Conservation (phyloP, 1,140 invertebrate genomes). For the Archivesica marissinica region DNA sequence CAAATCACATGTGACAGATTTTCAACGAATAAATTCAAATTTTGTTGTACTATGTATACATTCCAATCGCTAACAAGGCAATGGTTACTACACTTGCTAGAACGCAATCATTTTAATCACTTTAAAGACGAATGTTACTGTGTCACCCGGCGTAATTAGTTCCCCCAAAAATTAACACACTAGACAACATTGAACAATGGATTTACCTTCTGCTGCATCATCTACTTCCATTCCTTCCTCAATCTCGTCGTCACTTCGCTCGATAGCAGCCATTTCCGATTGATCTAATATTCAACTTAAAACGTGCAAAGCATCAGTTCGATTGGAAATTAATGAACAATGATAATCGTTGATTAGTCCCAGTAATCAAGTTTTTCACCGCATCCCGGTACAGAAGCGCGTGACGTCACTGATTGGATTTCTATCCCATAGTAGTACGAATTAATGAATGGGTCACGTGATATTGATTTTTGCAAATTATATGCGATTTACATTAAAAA, state of each 20-base stretch:
- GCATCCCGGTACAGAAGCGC: slow-evolving; percentile 30
- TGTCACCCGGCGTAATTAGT: slow-evolving; percentile 31
- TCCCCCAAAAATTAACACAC: slow-evolving; percentile 41
- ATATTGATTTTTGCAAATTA: slow-evolving; percentile 51
- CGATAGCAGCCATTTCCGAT: slow-evolving; percentile 24
- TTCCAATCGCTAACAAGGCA: neutral
- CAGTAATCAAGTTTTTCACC: slow-evolving; percentile 18
- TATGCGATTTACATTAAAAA: slow-evolving; percentile 34
- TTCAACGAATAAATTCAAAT: neutral
- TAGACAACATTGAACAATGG: too few species aligned
- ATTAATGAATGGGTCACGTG: slow-evolving; percentile 50
- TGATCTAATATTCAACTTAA: neutral
- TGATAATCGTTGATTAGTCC: slow-evolving; percentile 12
- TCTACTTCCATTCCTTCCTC: slow-evolving; percentile 64
- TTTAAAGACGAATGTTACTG: neutral
- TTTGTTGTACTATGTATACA: neutral
- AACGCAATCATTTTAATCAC: neutral
- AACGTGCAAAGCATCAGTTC: neutral
- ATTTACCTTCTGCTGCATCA: slow-evolving; percentile 62
- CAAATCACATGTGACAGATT: slow-evolving; percentile 17
- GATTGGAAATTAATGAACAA: neutral
- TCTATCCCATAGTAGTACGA: slow-evolving; percentile 64
- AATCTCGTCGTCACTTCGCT: slow-evolving; percentile 62
- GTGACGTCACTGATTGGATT: slow-evolving; percentile 64
- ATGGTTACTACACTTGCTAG: neutral